A percentile compares a stretch with the other conserved stretches of the same genome.
These are phyloP conservation scores for Notiomystis cincta DNA, from an alignment of 2,113 vertebrate genomes.

Conservation along the genomic window DNA sequence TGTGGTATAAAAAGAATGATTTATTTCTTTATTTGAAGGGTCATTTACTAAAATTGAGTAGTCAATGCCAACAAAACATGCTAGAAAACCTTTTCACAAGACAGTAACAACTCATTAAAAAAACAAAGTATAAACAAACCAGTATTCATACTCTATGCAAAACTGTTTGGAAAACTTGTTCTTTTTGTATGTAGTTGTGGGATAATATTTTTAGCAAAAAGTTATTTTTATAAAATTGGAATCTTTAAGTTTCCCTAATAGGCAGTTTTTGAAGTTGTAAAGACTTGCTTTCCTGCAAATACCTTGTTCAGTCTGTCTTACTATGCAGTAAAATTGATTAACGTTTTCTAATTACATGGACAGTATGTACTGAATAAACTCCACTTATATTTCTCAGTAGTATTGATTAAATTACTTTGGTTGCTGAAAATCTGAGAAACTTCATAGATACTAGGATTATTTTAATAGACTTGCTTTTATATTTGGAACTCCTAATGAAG, in stretches of 20 bases:
- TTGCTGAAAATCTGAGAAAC: neutral
- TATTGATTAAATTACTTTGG: neutral
- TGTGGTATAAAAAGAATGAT: neutral
- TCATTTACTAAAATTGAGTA: neutral
- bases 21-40: neutral
- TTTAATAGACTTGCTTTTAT: neutral
- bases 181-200: neutral
- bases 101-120: neutral
- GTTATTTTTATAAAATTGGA: neutral
- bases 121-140: neutral
- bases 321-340: neutral
- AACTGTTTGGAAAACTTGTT: neutral
- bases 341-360: neutral
- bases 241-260: neutral
- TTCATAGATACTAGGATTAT: neutral
- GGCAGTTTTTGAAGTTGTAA: neutral
- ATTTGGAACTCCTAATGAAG: neutral
- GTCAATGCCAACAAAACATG: neutral
- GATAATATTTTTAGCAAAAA: neutral
- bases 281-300: neutral
- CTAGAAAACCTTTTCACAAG: neutral
- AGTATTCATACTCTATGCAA: accelerated
- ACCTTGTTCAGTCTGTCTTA: neutral
- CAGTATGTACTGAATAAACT: neutral
- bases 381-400: neutral